phyloP scores from a whole-genome alignment of 2,113 vertebrate species.

The Clupea harengus region DNA sequence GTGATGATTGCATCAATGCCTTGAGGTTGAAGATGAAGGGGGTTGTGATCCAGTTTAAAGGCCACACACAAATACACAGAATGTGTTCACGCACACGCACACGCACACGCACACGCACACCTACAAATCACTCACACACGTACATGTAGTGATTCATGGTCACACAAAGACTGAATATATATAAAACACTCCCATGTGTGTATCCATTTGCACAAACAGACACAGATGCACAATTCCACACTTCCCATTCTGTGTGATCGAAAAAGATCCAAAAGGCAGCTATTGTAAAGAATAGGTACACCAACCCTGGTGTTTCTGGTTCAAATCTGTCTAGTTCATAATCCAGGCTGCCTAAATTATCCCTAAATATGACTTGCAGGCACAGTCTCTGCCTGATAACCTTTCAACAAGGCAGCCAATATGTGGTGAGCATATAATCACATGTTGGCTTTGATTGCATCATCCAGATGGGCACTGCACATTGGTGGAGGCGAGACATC shows the following conservation, averaged over 20 bases:
- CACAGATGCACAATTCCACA: no score
- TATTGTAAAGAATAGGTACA: no score
- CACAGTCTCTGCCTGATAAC: no score
- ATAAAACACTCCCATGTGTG: no score
- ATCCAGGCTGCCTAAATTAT: not conserved
- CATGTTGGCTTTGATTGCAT: not conserved
- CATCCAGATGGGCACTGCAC: not conserved
- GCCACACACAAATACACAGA: not conserved
- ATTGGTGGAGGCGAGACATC: not conserved
- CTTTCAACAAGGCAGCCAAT: not conserved
- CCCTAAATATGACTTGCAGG: not conserved
- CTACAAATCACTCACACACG: no score
- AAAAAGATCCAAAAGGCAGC: no score
- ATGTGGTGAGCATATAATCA: not conserved
- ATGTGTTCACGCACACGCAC: not conserved
- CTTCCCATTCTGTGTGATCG: no score
- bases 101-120: no score
- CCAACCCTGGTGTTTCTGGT: no score
- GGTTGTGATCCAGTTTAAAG: not conserved
- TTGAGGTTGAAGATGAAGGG: conserved; percentile 7
- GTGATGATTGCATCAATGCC: not conserved
- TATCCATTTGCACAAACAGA: no score
- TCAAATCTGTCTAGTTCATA: not conserved
- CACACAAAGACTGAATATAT: no score
- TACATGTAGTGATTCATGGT: no score